A percentile compares a stretch with the other conserved stretches of the same genome.
Conservation (phyloP, 2,888 invertebrate genomes). For the Drosophila limbata region DNA sequence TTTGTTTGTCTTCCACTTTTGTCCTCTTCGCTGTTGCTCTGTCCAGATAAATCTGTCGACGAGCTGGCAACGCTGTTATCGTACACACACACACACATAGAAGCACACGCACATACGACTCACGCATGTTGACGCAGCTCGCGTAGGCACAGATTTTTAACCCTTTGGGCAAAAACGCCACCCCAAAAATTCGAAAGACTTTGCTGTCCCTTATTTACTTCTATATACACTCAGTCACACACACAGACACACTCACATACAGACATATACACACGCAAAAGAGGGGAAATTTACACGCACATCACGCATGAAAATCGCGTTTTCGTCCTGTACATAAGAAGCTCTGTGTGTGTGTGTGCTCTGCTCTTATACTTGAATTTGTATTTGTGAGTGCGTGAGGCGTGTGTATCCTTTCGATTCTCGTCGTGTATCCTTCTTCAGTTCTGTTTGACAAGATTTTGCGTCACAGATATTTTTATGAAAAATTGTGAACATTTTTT, state of each 20-base stretch:
- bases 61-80: slow-evolving; percentile 77
- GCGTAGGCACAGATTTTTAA: slow-evolving; percentile 78
- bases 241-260: slow-evolving; percentile 10
- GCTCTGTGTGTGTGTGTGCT: slow-evolving; percentile 11
- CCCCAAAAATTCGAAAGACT: slow-evolving; percentile 54
- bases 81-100: slow-evolving; percentile 38
- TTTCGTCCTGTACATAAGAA: slow-evolving; percentile 50
- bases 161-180: slow-evolving; percentile 61
- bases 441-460: slow-evolving; percentile 46
- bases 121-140: slow-evolving; percentile 70
- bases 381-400: slow-evolving; percentile 6
- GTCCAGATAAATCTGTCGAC: slow-evolving; percentile 57
- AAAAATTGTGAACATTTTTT: slow-evolving; percentile 56
- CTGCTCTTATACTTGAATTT: slow-evolving; percentile 6
- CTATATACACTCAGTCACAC: slow-evolving; percentile 41
- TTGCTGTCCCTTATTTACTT: slow-evolving; percentile 43
- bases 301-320: slow-evolving; percentile 70
- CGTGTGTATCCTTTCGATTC: slow-evolving; percentile 51
- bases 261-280: slow-evolving; percentile 26
- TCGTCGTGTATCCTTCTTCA: slow-evolving; percentile 23
- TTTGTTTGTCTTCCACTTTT: slow-evolving; percentile 73
- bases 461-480: slow-evolving; percentile 56
- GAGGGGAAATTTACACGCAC: slow-evolving; percentile 75
- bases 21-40: slow-evolving; percentile 38
- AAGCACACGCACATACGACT: slow-evolving; percentile 33